phyloP scores from a whole-genome alignment of 1,140 invertebrate genomes.

The Marisa cornuarietis region DNA sequence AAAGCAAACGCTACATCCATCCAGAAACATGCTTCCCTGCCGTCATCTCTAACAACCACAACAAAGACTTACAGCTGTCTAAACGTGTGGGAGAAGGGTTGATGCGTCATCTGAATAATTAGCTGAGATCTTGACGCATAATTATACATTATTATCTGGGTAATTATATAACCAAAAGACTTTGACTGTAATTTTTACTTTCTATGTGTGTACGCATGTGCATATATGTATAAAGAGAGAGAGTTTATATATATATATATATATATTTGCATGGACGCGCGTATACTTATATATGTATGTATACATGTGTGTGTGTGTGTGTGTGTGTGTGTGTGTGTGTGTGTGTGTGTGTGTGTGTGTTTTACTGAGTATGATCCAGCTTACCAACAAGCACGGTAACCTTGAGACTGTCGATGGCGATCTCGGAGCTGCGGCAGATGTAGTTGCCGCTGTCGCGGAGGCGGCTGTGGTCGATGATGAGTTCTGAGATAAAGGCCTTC shows the following conservation, averaged over 20 bases:
- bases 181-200: neutral
- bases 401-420: constrained; percentile 25
- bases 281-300: too few species aligned
- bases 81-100: too few species aligned
- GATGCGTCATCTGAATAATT: too few species aligned
- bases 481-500: constrained; percentile 25
- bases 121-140: too few species aligned
- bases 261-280: too few species aligned
- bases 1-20: too few species aligned
- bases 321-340: neutral
- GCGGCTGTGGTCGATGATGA: constrained; percentile 30
- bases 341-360: neutral
- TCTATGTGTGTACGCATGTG: neutral
- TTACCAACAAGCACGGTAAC: constrained; percentile 27
- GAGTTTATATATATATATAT: too few species aligned
- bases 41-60: too few species aligned
- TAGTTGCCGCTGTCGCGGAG: constrained; percentile 24
- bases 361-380: neutral
- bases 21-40: too few species aligned
- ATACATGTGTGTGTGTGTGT: neutral
- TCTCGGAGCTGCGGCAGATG: constrained; percentile 29
- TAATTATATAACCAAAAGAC: too few species aligned
- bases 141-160: too few species aligned
- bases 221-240: neutral
- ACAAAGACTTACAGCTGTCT: too few species aligned